Base-by-base conservation (phyloP, 2,797 vertebrate genomes). In the Furcifer pardalis region DNA sequence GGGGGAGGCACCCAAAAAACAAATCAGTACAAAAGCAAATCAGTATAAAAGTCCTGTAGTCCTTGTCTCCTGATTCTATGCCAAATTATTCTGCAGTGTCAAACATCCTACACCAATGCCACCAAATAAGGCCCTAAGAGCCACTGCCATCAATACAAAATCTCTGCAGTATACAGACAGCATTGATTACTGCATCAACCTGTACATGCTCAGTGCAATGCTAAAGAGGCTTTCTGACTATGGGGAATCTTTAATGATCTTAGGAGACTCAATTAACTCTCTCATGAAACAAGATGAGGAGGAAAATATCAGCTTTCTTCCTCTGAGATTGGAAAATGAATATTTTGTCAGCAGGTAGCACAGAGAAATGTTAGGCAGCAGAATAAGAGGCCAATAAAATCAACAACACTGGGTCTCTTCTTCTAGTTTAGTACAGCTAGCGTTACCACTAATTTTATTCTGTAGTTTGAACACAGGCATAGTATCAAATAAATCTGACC, bases 131-230 rank as follows among this genome's bases (percentile, higher is more conserved):
- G 92, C 93, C 91, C 73, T 17, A 76, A 92, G 89, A 94, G 92
- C 93, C 91, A 90, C 83, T 94, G 93, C 91, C 95, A 94, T 94
- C 94, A 89, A 84, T 96, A 93, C 93, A 94, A 88, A 71, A 95
- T 94, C 94, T 94, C 96, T 96, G 96, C 96, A 96, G 96, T 86
- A 78, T 60, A 82, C 87, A 84, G 93, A 83, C 80, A 91, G 92
- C 93, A 95, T 68, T 87, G 92, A 94, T 93, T 85, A 91, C 92
- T 85, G 95, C 95, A 94, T 93, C 77, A 42, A 92, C 91, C 88
- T 92, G 73, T 60, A 82, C 75, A 68, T 27, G 1, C 84, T 78
- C 81, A 0, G 87, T 92, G 91, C 93, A 93, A 76, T 68, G 73
- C 92, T 89, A 88, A 88, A 85, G 88, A 92, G 73, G 13, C 86